Evolutionary conservation across 35 echinoderm and acorn worm genomes (phyloP).

Genomic region (Ptychodera flava): DNA sequence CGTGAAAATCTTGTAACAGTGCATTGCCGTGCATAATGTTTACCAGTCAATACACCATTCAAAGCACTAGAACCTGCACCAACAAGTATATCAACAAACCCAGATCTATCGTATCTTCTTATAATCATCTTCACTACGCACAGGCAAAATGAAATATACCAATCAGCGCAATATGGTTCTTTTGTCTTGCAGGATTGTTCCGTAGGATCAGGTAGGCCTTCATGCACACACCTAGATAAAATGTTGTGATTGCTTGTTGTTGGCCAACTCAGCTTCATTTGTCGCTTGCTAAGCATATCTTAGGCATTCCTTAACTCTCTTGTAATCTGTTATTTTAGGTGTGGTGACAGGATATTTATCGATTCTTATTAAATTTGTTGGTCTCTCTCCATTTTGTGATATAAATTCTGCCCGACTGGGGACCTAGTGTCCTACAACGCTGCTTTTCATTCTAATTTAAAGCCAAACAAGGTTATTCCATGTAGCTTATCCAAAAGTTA

Average conservation of each 20-base stretch:
- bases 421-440: not conserved
- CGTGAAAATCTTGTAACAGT: too few species aligned
- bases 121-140: slow-evolving; percentile 28
- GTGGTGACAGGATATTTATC: not conserved
- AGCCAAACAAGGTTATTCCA: not conserved
- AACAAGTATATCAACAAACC: too few species aligned
- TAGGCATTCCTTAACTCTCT: not conserved
- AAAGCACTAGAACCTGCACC: slow-evolving; percentile 43
- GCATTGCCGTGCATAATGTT: too few species aligned
- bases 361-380: too few species aligned
- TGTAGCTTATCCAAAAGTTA: not conserved
- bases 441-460: not conserved
- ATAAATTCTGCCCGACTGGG: slow-evolving; percentile 7
- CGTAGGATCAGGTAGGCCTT: slow-evolving; percentile 3
- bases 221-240: slow-evolving; percentile 6
- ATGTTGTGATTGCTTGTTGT: not conserved
- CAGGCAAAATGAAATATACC: slow-evolving; percentile 6
- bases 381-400: too few species aligned
- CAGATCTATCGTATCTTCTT: slow-evolving; percentile 25
- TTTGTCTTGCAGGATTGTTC: not conserved
- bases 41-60: too few species aligned
- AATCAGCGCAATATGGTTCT: slow-evolving; percentile 14
- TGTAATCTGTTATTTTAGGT: slow-evolving; percentile 9
- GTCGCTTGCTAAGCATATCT: too few species aligned
- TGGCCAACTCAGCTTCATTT: slow-evolving; percentile 10